Evolutionary conservation across 1,140 invertebrate species (phyloP).

Genomic region (Conus betulinus): DNA sequence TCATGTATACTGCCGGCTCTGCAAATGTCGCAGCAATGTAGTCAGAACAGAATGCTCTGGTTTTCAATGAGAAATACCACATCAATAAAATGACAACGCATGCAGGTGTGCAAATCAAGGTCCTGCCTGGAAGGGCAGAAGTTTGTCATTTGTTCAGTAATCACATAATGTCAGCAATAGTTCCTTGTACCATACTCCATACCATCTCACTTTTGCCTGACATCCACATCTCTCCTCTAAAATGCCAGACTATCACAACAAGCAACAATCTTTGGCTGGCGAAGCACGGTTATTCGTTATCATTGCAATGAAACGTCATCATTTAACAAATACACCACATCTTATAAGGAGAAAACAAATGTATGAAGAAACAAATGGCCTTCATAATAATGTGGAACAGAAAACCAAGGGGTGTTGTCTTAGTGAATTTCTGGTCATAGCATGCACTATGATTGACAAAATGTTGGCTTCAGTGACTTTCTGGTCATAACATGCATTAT

Average conservation of each 20-base stretch:
- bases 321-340: background rate
- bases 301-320: background rate
- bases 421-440: too few species aligned
- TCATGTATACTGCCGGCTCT: background rate
- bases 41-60: background rate
- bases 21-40: background rate
- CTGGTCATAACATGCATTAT: too few species aligned
- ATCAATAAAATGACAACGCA: slow-evolving; percentile 2
- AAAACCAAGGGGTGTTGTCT: too few species aligned
- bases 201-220: background rate
- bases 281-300: background rate
- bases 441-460: too few species aligned
- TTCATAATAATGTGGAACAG: too few species aligned
- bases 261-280: slow-evolving; percentile 21
- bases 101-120: background rate
- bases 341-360: background rate
- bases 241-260: slow-evolving; percentile 19
- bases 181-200: background rate
- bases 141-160: background rate
- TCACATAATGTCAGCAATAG: background rate
- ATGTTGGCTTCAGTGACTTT: too few species aligned
- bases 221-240: background rate
- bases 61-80: background rate
- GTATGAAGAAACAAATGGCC: background rate
- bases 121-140: background rate